Evolutionary conservation across 2,888 invertebrate species (phyloP).

Genomic region (Pachliopta kotzebuea): DNA sequence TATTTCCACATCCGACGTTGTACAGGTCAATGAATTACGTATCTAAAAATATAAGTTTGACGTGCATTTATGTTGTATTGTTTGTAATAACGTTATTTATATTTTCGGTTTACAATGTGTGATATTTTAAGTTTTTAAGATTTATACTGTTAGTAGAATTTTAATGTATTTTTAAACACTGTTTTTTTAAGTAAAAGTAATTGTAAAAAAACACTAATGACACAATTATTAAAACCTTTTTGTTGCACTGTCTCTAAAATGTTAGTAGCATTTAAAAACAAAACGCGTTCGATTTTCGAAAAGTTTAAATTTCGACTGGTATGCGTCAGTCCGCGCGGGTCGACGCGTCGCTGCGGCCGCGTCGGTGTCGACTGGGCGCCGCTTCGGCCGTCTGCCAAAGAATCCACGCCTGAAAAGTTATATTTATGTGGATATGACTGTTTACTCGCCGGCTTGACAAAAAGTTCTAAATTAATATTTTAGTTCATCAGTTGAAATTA

Average conservation of each 20-base stretch:
- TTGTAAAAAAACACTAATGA: conserved; percentile 35
- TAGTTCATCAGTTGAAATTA: background rate
- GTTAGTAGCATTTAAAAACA: conserved; percentile 31
- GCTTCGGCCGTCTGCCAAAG: conserved; percentile 72
- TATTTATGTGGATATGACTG: conserved; percentile 70
- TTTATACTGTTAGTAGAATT: too few species aligned
- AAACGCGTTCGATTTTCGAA: conserved; percentile 45
- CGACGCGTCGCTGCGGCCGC: conserved; percentile 63
- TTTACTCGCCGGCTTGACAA: conserved; percentile 38
- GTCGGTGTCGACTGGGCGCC: conserved; percentile 60
- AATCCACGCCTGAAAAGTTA: conserved; percentile 70
- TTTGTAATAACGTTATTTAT: too few species aligned
- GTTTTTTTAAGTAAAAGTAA: too few species aligned
- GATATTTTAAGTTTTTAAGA: too few species aligned
- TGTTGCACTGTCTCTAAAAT: conserved; percentile 25
- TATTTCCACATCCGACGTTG: conserved; percentile 51
- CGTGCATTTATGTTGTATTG: background rate
- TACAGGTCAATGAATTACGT: conserved; percentile 62
- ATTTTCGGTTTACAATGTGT: too few species aligned
- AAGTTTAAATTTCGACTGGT: conserved; percentile 39
- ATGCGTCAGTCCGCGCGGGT: conserved; percentile 53
- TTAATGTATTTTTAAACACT: too few species aligned
- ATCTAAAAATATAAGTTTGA: conserved; percentile 34
- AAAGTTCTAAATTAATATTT: conserved; percentile 22
- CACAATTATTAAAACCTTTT: conserved; percentile 31